Conservation (phyloP, 1,140 invertebrate species). For the Tachypleus tridentatus region DNA sequence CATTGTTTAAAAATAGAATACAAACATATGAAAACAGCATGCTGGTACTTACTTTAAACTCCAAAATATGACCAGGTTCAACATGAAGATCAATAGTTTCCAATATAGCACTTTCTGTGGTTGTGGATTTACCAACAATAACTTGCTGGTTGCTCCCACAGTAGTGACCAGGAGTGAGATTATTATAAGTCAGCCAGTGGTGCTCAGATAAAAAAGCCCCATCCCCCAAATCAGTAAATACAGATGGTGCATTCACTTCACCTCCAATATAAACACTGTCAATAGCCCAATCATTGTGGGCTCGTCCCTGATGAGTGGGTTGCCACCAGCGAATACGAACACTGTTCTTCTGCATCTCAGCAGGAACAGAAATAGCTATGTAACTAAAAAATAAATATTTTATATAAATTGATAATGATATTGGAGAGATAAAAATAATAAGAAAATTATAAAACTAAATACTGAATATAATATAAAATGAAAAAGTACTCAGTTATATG, state of each 20-base stretch:
- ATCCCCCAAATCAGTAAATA: slow-evolving; percentile 8
- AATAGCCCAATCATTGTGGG: slow-evolving; percentile 36
- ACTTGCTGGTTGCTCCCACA: slow-evolving; percentile 7
- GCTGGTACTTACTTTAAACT: slow-evolving; percentile 12
- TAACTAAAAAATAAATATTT: slow-evolving; percentile 9
- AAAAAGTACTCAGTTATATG: too few species aligned
- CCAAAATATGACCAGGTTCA: slow-evolving; percentile 12
- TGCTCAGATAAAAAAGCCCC: slow-evolving; percentile 10
- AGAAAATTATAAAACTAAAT: too few species aligned
- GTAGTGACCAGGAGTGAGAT: slow-evolving; percentile 8
- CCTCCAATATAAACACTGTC: slow-evolving; percentile 37
- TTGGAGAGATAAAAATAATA: too few species aligned
- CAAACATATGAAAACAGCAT: too few species aligned
- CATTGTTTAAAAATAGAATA: too few species aligned
- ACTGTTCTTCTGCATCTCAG: slow-evolving; percentile 28
- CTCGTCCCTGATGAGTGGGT: slow-evolving; percentile 26
- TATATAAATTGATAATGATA: too few species aligned
- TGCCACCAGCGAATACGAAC: slow-evolving; percentile 37
- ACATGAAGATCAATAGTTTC: slow-evolving; percentile 21
- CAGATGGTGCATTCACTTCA: slow-evolving; percentile 8
- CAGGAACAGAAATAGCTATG: slow-evolving; percentile 31
- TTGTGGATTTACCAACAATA: slow-evolving; percentile 14
- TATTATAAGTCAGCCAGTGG: slow-evolving; percentile 14
- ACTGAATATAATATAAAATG: too few species aligned
- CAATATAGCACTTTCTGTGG: slow-evolving; percentile 20